A percentile compares a stretch with the other conserved stretches of the same genome.
Conservation (phyloP, 1,140 invertebrate genomes). For the Drosophila gunungcola region DNA sequence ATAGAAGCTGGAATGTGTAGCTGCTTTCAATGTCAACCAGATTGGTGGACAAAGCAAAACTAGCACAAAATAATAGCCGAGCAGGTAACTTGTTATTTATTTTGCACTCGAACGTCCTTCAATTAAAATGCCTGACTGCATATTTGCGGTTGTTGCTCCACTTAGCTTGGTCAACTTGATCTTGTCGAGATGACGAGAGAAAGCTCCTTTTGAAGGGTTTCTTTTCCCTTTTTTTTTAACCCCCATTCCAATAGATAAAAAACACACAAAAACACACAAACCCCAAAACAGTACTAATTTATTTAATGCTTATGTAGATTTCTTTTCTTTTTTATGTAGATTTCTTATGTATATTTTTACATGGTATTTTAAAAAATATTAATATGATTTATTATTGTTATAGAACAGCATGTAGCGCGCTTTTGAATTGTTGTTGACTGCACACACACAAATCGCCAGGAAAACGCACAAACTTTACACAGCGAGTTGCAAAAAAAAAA, state of each 20-base stretch:
- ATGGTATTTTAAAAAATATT: background rate
- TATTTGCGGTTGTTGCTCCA: constrained; percentile 36
- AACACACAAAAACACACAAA: constrained; percentile 24
- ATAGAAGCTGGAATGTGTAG: background rate
- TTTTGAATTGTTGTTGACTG: constrained; percentile 70
- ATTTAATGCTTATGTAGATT: constrained; percentile 33
- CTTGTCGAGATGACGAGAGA: constrained; percentile 1
- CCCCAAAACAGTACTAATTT: constrained; percentile 26
- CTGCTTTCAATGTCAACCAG: constrained; percentile 51
- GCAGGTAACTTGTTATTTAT: constrained; percentile 33
- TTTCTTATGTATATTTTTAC: constrained; percentile 1
- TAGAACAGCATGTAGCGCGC: constrained; percentile 52
- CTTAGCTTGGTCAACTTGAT: constrained; percentile 20
- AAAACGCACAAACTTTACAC: constrained; percentile 26
- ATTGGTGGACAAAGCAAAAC: constrained; percentile 31
- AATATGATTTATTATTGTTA: constrained; percentile 14
- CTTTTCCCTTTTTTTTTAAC: background rate
- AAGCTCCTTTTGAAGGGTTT: constrained; percentile 5
- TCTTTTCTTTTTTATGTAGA: constrained; percentile 2
- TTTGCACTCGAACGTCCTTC: constrained; percentile 57
- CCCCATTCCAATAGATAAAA: constrained; percentile 1
- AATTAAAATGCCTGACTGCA: constrained; percentile 65
- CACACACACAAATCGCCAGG: constrained; percentile 56
- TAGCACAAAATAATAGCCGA: constrained; percentile 34
- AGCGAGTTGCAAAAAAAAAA: constrained; percentile 14